Conservation (phyloP, 2,797 vertebrate species). For the Aeoliscus strigatus region DNA sequence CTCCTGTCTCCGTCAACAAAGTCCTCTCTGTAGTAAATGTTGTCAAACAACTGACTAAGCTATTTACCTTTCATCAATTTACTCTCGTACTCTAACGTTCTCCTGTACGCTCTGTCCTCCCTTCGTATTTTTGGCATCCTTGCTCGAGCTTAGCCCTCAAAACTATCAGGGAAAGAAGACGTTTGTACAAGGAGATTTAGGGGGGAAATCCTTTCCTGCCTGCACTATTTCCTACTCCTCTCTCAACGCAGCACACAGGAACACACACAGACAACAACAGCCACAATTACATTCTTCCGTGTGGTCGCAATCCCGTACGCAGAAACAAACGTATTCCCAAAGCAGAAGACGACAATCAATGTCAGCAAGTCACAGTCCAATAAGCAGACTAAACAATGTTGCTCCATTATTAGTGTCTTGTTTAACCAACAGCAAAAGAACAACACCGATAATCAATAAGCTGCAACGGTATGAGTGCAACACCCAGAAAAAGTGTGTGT, state of each 20-base stretch:
- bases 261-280: constrained; percentile 2
- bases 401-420: constrained; percentile 70
- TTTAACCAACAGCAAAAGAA: constrained; percentile 66
- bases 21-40: constrained; percentile 6
- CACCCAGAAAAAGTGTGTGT: neutral
- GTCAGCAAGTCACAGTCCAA: constrained; percentile 64
- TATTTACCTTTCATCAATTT: constrained; percentile 16
- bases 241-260: constrained; percentile 17
- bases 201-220: constrained; percentile 1
- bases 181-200: constrained; percentile 1
- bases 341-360: constrained; percentile 63
- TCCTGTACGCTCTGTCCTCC: neutral
- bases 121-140: neutral
- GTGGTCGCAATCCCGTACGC: constrained; percentile 14
- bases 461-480: constrained; percentile 19
- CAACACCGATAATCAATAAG: constrained; percentile 63
- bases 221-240: constrained; percentile 2
- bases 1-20: neutral
- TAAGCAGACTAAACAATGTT: constrained; percentile 65
- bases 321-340: constrained; percentile 27
- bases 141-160: constrained; percentile 8
- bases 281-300: neutral
- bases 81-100: neutral
- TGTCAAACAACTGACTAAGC: constrained; percentile 18
- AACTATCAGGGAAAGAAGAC: constrained; percentile 8